phyloP scores from a whole-genome alignment of 2,113 vertebrate genomes.

The Thamnaconus septentrionalis region DNA sequence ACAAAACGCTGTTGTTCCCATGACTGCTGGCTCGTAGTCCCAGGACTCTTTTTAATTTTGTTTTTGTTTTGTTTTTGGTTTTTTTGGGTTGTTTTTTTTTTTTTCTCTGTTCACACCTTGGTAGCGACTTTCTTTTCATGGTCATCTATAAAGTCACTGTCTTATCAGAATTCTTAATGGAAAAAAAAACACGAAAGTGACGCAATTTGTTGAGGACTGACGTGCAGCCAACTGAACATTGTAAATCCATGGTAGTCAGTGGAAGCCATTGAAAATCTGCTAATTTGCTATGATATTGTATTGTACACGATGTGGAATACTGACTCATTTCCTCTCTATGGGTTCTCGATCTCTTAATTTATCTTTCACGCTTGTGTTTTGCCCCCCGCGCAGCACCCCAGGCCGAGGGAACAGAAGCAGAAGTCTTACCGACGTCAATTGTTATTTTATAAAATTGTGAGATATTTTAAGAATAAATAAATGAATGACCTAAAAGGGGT shows the following conservation, averaged over 20 bases:
- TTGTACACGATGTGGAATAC: slow-evolving; percentile 80
- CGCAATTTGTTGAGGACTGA: slow-evolving; percentile 64
- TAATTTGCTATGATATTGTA: slow-evolving; percentile 83
- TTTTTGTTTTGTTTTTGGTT: too few relatives aligned
- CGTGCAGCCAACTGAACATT: slow-evolving; percentile 74
- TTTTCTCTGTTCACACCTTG: slow-evolving; percentile 85
- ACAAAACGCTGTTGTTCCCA: slow-evolving; percentile 81
- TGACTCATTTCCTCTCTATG: slow-evolving; percentile 75
- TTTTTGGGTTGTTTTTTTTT: not conserved
- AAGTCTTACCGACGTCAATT: slow-evolving; percentile 5
- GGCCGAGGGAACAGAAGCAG: too few relatives aligned
- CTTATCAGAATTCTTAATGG: slow-evolving; percentile 66
- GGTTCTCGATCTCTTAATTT: slow-evolving; percentile 78
- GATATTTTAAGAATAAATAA: slow-evolving; percentile 83
- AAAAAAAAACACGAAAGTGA: slow-evolving; percentile 59
- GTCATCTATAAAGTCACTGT: slow-evolving; percentile 79
- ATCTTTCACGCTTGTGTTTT: slow-evolving; percentile 75
- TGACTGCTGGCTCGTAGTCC: slow-evolving; percentile 69
- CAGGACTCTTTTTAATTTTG: slow-evolving; percentile 9
- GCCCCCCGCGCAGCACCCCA: too few relatives aligned
- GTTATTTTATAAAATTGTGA: slow-evolving; percentile 73
- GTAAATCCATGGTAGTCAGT: slow-evolving; percentile 80
- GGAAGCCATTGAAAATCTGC: slow-evolving; percentile 76
- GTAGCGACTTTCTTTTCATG: slow-evolving; percentile 82
- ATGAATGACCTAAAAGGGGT: slow-evolving; percentile 50